Percentiles rank a stretch among this genome's conserved stretches.
These are phyloP conservation scores for Callimorpha dominula DNA, from an alignment of 2,888 invertebrate genomes.

Conservation along the genomic window DNA sequence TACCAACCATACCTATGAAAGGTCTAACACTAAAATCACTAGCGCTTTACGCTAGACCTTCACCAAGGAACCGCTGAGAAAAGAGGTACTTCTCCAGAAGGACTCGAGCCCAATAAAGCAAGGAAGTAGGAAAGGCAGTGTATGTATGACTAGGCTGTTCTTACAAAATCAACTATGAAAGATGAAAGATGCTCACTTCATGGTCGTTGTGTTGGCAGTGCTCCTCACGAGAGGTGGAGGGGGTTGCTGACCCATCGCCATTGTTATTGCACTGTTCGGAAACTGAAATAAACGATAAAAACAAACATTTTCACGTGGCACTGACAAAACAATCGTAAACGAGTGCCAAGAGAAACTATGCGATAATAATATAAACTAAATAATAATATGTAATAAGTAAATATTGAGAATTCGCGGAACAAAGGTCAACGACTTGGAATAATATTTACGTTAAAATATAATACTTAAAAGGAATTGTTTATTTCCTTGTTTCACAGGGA, in stretches of 20 bases:
- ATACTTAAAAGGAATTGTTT: neutral
- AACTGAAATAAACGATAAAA: slow-evolving; percentile 81
- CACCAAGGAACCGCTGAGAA: too few relatives aligned
- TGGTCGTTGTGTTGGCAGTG: slow-evolving; percentile 82
- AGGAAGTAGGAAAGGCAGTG: neutral
- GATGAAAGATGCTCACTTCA: slow-evolving; percentile 80
- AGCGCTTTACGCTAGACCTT: too few relatives aligned
- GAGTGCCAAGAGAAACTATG: slow-evolving; percentile 21
- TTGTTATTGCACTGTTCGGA: slow-evolving; percentile 83
- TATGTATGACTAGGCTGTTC: slow-evolving; percentile 40
- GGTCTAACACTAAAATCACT: too few relatives aligned
- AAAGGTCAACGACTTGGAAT: neutral
- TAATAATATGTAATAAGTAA: slow-evolving; percentile 28
- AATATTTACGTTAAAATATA: neutral
- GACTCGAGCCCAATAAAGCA: neutral
- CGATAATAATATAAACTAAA: slow-evolving; percentile 45
- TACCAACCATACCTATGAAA: too few relatives aligned
- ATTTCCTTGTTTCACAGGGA: neutral
- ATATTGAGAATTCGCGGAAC: slow-evolving; percentile 11
- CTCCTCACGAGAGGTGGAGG: slow-evolving; percentile 87
- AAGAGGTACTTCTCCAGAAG: neutral
- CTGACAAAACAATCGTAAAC: slow-evolving; percentile 30
- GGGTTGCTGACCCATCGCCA: slow-evolving; percentile 85
- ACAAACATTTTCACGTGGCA: slow-evolving; percentile 62
- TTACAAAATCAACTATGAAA: slow-evolving; percentile 46